Percentiles rank a stretch among this genome's conserved stretches.
Conservation (phyloP, 2,888 invertebrate genomes). For the Hirtodrosophila alboralis region DNA sequence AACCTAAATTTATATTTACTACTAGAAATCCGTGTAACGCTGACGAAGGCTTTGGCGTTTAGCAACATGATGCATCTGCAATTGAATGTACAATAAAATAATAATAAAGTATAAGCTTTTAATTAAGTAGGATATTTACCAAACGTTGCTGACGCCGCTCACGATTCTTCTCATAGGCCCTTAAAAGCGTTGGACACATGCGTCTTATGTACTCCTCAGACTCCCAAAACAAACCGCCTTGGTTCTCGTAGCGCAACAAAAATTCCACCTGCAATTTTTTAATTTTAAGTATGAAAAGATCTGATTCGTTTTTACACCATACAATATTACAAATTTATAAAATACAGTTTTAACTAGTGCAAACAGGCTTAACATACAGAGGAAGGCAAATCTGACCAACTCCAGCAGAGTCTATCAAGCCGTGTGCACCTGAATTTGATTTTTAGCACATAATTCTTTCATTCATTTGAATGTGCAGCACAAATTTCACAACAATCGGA, state of each 20-base stretch:
- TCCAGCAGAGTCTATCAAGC: too few species aligned
- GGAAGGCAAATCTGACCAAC: too few species aligned
- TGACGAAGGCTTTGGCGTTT: constrained; percentile 80
- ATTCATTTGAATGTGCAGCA: too few species aligned
- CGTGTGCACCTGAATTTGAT: too few species aligned
- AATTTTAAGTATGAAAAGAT: neutral
- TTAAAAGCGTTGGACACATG: constrained; percentile 75
- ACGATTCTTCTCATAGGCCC: constrained; percentile 74
- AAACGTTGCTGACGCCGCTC: constrained; percentile 75
- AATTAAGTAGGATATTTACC: constrained; percentile 48
- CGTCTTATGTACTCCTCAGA: constrained; percentile 71
- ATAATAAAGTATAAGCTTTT: neutral
- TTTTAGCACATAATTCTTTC: too few species aligned
- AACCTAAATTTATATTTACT: constrained; percentile 44
- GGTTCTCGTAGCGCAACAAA: constrained; percentile 74
- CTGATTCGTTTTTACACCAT: neutral
- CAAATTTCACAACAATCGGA: too few species aligned
- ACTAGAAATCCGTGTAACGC: constrained; percentile 78
- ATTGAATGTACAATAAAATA: constrained; percentile 1
- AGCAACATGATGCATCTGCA: constrained; percentile 79
- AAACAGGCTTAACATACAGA: too few species aligned
- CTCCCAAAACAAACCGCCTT: constrained; percentile 76
- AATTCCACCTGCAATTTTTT: constrained; percentile 71
- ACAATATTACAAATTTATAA: too few species aligned
- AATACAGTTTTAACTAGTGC: too few species aligned